These are phyloP conservation scores for Pardosa pseudoannulata DNA, from an alignment of 2,888 invertebrate genomes.

Conservation along the genomic window DNA sequence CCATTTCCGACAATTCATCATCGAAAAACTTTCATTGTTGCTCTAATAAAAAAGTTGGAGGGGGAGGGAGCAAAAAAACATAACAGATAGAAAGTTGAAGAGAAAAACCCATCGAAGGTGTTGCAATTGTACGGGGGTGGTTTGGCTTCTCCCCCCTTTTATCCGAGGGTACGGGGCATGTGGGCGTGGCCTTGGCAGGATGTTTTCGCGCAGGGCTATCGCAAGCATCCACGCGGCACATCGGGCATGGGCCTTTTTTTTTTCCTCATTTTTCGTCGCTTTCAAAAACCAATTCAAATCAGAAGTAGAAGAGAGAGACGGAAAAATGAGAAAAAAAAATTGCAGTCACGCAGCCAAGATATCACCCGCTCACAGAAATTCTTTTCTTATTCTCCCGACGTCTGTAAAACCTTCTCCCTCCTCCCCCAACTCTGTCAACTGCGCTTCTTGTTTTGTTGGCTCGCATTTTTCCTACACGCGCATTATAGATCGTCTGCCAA, in stretches of 20 bases:
- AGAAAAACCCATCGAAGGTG: not conserved
- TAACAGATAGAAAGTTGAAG: not conserved
- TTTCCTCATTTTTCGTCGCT: constrained; percentile 65
- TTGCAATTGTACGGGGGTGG: not conserved
- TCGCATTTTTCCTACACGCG: constrained; percentile 69
- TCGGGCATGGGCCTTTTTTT: constrained; percentile 50
- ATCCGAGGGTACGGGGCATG: not conserved
- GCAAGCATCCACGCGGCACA: constrained; percentile 57
- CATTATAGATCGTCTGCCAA: constrained; percentile 71
- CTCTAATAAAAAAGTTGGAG: not conserved
- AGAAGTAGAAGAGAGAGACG: constrained; percentile 47
- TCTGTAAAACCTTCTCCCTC: constrained; percentile 62
- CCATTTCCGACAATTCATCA: constrained; percentile 19
- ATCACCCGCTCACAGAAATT: constrained; percentile 70
- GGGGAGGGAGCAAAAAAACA: no score
- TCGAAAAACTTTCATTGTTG: not conserved
- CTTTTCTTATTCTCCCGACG: constrained; percentile 67
- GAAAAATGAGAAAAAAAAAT: constrained; percentile 32
- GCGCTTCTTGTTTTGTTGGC: constrained; percentile 68
- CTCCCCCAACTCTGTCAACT: constrained; percentile 50
- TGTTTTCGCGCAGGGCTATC: constrained; percentile 62
- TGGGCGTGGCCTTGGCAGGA: constrained; percentile 35
- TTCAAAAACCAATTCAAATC: constrained; percentile 72
- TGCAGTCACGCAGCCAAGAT: constrained; percentile 69
- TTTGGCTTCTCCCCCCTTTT: not conserved